Conservation (phyloP, 2,888 invertebrate genomes). For the Dicyrtoma fusca region DNA sequence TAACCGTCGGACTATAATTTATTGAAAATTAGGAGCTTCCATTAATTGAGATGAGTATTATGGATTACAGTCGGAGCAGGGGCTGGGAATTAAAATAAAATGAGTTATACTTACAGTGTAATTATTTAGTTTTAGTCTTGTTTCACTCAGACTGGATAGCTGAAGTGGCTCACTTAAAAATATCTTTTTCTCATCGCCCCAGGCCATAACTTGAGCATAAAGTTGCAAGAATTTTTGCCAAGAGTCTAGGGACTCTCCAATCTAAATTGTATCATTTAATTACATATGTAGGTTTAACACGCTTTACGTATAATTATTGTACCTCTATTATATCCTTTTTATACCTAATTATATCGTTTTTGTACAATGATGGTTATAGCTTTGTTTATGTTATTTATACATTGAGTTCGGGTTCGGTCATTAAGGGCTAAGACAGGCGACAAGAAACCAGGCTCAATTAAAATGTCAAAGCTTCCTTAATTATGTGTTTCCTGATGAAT, state of each 20-base stretch:
- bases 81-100: no score
- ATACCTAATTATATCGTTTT: no score
- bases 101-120: slow-evolving; percentile 77
- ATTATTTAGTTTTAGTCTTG: slow-evolving; percentile 82
- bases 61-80: no score
- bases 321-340: no score
- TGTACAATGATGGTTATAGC: no score
- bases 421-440: not conserved
- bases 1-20: not conserved
- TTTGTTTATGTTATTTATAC: not conserved
- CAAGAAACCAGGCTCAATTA: not conserved
- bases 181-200: slow-evolving; percentile 79
- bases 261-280: slow-evolving; percentile 58
- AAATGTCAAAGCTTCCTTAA: not conserved
- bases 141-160: slow-evolving; percentile 77
- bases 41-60: not conserved
- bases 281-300: not conserved
- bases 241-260: slow-evolving; percentile 84
- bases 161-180: slow-evolving; percentile 79
- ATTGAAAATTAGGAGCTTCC: not conserved
- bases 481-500: no score
- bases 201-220: slow-evolving; percentile 77
- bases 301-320: no score
- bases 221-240: slow-evolving; percentile 84
- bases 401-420: not conserved